Conservation (phyloP, 1,140 invertebrate species). For the Drosophila varians region DNA sequence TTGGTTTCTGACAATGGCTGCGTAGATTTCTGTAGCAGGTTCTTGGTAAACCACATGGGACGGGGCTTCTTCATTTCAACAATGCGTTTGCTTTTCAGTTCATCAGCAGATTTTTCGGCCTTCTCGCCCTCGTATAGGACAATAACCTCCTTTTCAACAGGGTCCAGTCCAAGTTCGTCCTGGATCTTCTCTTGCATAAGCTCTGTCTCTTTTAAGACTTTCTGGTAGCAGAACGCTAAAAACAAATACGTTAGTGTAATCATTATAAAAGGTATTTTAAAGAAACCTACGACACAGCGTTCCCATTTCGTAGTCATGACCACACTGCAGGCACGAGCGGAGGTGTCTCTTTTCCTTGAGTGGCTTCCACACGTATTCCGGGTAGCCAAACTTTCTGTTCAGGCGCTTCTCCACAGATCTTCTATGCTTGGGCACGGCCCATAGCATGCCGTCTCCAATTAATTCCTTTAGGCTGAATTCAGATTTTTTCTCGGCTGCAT, state of each 20-base stretch:
- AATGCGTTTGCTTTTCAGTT: constrained; percentile 87
- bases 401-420: constrained; percentile 89
- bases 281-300: constrained; percentile 93
- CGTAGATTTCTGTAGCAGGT: constrained; percentile 91
- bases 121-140: constrained; percentile 93
- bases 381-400: constrained; percentile 88
- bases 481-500: constrained; percentile 2
- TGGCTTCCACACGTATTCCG: constrained; percentile 88
- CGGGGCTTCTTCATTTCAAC: constrained; percentile 90
- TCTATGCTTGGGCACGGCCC: constrained; percentile 91
- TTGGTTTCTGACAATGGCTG: constrained; percentile 87
- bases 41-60: constrained; percentile 91
- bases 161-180: constrained; percentile 87
- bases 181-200: constrained; percentile 90
- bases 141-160: constrained; percentile 92
- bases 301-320: constrained; percentile 90
- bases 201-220: constrained; percentile 91
- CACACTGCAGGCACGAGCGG: constrained; percentile 90
- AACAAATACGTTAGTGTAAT: constrained; percentile 18
- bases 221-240: constrained; percentile 91
- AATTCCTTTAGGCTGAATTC: constrained; percentile 86
- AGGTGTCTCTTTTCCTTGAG: constrained; percentile 89
- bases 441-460: constrained; percentile 90
- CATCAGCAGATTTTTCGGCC: constrained; percentile 84
- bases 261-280: constrained; percentile 84